Conservation (phyloP, 1,140 invertebrate species). For the Zaprionus ghesquierei region DNA sequence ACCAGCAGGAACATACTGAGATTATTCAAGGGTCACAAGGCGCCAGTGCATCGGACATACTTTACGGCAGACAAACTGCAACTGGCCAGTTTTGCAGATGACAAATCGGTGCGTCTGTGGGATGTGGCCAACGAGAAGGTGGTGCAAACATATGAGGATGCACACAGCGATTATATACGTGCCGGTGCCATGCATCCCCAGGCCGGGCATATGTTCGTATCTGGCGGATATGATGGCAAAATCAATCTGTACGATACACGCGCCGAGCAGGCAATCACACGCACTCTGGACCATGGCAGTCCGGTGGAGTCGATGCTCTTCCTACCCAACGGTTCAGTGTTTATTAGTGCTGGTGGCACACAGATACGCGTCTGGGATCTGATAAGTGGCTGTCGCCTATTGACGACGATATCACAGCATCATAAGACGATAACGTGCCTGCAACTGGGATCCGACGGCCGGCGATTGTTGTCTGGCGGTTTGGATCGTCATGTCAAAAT, state of each 20-base stretch:
- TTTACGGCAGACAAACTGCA: conserved; percentile 91
- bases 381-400: conserved; percentile 91
- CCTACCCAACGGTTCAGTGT: conserved; percentile 94
- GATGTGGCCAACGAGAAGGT: conserved; percentile 93
- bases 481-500: conserved; percentile 97
- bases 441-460: conserved; percentile 90
- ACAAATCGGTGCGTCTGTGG: conserved; percentile 94
- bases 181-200: conserved; percentile 91
- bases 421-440: conserved; percentile 97
- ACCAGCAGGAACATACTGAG: conserved; percentile 90
- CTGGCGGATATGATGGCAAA: conserved; percentile 96
- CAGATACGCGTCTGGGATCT: conserved; percentile 97
- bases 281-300: conserved; percentile 92
- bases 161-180: conserved; percentile 92
- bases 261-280: conserved; percentile 86
- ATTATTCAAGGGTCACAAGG: conserved; percentile 84
- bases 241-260: conserved; percentile 95
- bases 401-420: conserved; percentile 92
- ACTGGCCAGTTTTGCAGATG: conserved; percentile 96
- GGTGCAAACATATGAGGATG: conserved; percentile 86
- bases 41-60: conserved; percentile 90
- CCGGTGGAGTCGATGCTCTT: conserved; percentile 96
- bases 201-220: conserved; percentile 89
- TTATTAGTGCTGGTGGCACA: conserved; percentile 95
- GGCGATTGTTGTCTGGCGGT: conserved; percentile 93